Percentiles rank a stretch among this genome's conserved stretches.
Conservation (phyloP, 2,113 vertebrate genomes). For the Dromas ardeola region DNA sequence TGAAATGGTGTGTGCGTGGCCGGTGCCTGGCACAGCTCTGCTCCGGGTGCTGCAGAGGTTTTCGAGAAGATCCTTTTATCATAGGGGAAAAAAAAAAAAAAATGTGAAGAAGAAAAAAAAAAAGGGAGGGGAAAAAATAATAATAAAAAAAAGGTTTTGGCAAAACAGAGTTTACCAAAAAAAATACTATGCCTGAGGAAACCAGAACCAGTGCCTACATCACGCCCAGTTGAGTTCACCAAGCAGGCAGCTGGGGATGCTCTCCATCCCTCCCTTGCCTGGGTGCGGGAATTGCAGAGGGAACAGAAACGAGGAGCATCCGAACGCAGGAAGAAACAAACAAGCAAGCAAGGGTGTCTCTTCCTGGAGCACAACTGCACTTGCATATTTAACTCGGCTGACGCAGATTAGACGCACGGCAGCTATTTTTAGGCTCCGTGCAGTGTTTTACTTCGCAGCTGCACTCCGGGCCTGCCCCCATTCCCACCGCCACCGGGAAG, state of each 20-base stretch:
- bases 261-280: not conserved
- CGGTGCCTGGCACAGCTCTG: not conserved
- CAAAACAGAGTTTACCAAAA: not conserved
- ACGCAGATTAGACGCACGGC: not conserved
- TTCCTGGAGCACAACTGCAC: not conserved
- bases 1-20: not conserved
- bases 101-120: not conserved
- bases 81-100: not conserved
- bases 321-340: not conserved
- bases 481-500: accelerated
- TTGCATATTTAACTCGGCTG: not conserved
- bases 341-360: not conserved
- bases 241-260: not conserved
- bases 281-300: not conserved
- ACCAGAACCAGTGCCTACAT: not conserved
- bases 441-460: not conserved
- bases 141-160: accelerated
- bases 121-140: accelerated
- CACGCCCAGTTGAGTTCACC: accelerated
- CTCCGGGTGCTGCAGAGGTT: not conserved
- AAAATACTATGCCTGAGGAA: accelerated
- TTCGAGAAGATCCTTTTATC: not conserved
- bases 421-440: conserved; percentile 18
- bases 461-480: not conserved
- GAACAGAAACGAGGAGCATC: not conserved